Evolutionary conservation across 2,888 invertebrate species (phyloP).

Genomic region (Erynnis tages): DNA sequence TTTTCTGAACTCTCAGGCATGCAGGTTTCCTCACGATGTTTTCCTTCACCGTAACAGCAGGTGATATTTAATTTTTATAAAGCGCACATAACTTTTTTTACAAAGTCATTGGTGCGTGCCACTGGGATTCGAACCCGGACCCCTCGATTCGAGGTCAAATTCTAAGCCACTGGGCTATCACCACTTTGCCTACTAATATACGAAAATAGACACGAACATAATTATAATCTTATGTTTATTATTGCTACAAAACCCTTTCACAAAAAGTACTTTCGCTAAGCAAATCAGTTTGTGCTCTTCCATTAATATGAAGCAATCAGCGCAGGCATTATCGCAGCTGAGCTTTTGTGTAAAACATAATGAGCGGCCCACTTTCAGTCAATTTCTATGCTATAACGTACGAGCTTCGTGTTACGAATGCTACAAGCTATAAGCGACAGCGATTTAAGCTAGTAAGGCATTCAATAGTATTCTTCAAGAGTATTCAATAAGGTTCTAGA

Average conservation of each 20-base stretch:
- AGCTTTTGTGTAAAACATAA: constrained; percentile 28
- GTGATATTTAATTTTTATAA: no score
- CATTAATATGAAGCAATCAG: constrained; percentile 2
- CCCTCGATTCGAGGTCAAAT: no score
- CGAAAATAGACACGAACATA: background rate
- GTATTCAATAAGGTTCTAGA: no score
- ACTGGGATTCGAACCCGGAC: no score
- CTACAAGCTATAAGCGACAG: constrained; percentile 12
- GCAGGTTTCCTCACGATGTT: no score
- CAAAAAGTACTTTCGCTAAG: background rate
- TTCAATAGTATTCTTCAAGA: no score
- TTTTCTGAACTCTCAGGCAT: no score
- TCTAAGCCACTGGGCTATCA: no score
- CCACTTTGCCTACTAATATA: background rate
- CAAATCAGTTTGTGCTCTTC: background rate
- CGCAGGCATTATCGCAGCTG: constrained; percentile 8
- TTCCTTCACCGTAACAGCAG: no score
- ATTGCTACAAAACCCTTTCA: background rate
- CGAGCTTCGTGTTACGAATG: background rate
- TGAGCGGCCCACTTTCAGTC: constrained; percentile 39
- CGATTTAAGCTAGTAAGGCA: background rate
- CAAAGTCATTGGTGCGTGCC: no score
- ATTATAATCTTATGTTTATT: no score
- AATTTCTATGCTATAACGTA: constrained; percentile 35
- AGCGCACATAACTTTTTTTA: no score